phyloP scores from a whole-genome alignment of 2,888 invertebrate species.

The Agrotis exclamationis region DNA sequence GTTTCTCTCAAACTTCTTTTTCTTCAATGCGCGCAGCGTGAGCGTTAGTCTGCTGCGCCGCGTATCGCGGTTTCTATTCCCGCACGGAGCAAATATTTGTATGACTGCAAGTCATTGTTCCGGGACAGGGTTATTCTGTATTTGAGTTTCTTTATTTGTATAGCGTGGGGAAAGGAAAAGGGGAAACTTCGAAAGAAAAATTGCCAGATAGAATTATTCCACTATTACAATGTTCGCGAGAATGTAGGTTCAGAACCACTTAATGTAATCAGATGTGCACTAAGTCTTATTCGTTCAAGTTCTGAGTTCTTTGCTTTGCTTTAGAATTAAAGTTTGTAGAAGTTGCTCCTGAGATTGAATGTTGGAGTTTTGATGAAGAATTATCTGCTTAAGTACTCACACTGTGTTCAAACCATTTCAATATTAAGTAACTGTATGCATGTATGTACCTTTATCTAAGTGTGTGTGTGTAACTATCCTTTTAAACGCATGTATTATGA shows the following conservation, averaged over 20 bases:
- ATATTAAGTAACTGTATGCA: too few species aligned
- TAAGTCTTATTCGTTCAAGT: constrained; percentile 14
- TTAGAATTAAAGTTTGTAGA: constrained; percentile 33
- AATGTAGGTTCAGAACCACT: constrained; percentile 11
- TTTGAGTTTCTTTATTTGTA: too few species aligned
- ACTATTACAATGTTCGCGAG: background rate
- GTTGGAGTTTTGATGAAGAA: constrained; percentile 6
- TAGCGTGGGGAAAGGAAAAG: too few species aligned
- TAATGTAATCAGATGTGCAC: constrained; percentile 27
- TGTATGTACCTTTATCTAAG: too few species aligned
- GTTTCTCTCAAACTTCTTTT: background rate
- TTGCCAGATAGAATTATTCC: background rate
- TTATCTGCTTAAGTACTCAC: constrained; percentile 9
- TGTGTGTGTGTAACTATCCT: too few species aligned
- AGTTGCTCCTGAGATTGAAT: constrained; percentile 10
- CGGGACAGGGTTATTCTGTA: too few species aligned
- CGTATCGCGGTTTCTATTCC: too few species aligned
- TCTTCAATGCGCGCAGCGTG: background rate
- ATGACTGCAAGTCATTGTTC: too few species aligned
- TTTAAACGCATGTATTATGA: too few species aligned
- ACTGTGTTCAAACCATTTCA: too few species aligned
- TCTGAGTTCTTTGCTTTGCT: constrained; percentile 30
- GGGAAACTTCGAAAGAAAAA: background rate
- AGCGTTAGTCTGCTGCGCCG: too few species aligned
- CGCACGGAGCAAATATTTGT: too few species aligned